Evolutionary conservation across 2,797 vertebrate genomes (phyloP), one percentile per base, ranked within the genome.

Genomic region (Mycteria americana): DNA sequence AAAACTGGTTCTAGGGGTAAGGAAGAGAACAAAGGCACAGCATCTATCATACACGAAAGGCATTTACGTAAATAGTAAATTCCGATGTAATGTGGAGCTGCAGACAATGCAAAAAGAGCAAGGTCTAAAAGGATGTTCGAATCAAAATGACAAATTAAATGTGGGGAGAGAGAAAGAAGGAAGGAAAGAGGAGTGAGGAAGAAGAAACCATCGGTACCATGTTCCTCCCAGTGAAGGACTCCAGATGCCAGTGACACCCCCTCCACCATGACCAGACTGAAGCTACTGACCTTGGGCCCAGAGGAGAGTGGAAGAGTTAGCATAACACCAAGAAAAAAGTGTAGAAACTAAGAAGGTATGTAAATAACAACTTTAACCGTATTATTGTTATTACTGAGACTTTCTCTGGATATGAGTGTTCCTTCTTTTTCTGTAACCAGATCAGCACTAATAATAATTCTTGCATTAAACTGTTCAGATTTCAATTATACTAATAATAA

Each of bases 181-280:
- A 84, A 77, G 9, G 14, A 31, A 67, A 80, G 9, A 57, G 13
- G 4, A 64, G 2, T 30, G 53, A 72, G 41, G 24, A 68, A 60
- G 50, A 69, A 72, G 28, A 80, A 88, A 74, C 6, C 1, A 1
- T 37, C 6, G 1, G 7, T 3, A 13, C 11, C 11, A 5, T 2
- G 17, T 67, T 84, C 18, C 11, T 48, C 18, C 15, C 51, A 10
- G 21, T 10, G 10, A 54, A 73, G 15, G 28, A 51, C 18, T 69
- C 43, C 53, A 57, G 25, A 13, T 51, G 23, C 15, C 12, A 5
- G 59, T 7, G 46, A 35, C 28, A 56, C 2, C 10, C 23, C 18
- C 28, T 56, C 37, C 24, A 31, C 33, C 17, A 15, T 0, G 2
- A 21, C 28, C 35, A 62, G 33, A 43, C 15, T 62, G 33, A 17